Evolutionary conservation across 2,888 invertebrate genomes (phyloP).

Genomic region (Sarcophaga carnaria): DNA sequence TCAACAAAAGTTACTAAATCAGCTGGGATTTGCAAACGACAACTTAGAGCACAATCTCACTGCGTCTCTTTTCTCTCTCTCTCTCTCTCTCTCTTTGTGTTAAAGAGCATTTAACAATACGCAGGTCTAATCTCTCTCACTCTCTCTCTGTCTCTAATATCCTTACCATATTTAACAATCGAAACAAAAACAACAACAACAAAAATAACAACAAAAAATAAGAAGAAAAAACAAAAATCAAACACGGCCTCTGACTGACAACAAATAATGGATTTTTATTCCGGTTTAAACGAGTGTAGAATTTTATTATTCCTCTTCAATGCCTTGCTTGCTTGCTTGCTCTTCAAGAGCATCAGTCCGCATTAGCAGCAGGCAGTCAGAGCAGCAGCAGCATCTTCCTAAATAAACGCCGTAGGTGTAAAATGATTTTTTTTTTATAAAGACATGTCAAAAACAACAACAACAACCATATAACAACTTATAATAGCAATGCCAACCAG

Average conservation of each 20-base stretch:
- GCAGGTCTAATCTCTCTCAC: slow-evolving; percentile 1
- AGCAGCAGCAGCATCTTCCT: slow-evolving; percentile 36
- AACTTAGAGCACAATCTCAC: neutral
- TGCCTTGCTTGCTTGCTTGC: slow-evolving; percentile 42
- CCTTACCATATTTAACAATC: neutral
- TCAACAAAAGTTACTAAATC: slow-evolving; percentile 22
- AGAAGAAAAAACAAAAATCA: slow-evolving; percentile 8
- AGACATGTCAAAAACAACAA: slow-evolving; percentile 39
- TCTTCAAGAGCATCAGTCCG: slow-evolving; percentile 44
- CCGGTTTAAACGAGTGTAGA: slow-evolving; percentile 67
- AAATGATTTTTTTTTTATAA: slow-evolving; percentile 59
- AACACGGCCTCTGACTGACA: slow-evolving; percentile 24
- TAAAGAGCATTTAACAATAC: neutral
- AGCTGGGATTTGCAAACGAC: slow-evolving; percentile 34
- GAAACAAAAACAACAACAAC: neutral
- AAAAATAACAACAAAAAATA: neutral
- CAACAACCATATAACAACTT: slow-evolving; percentile 4
- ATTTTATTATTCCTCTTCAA: slow-evolving; percentile 71
- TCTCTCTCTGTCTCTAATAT: neutral
- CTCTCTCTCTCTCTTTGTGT: neutral
- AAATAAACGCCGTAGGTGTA: slow-evolving; percentile 58
- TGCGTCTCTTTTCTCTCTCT: neutral
- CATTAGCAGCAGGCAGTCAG: neutral
- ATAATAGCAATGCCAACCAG: slow-evolving; percentile 1
- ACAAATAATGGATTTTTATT: slow-evolving; percentile 63